Evolutionary conservation across 2,888 invertebrate genomes (phyloP), one percentile per base, ranked within the genome.

Genomic region (Melinopterus prodromus): DNA sequence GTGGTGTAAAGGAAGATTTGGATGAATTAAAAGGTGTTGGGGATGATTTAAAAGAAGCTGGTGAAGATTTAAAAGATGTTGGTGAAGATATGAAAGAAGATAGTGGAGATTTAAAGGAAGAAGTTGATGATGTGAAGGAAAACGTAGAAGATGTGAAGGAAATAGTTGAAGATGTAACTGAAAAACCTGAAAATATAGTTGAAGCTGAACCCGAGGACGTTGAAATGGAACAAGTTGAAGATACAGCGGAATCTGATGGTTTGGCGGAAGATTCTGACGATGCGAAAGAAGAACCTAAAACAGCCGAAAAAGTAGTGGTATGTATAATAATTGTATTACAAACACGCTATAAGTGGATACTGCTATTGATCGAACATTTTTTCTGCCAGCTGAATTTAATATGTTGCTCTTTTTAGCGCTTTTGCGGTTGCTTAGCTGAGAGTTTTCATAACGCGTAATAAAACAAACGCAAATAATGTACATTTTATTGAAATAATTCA

Each of bases 131-230:
- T 26, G 26, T 70, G n/a, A 6, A 70, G 70, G 70, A 70, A 12
- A 70, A 16, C 0, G 0, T 16, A 4, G 77, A 72, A 15, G 79
- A 77, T 69, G 26, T 70, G 12, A 69, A 70, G 16, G 69, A 15
- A 26, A 74, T 14, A 14, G 16, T 7, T 75, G 70, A 53, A 53
- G 85, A 76, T 6, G 53, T 78, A 79, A 85, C 84, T 84, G 87
- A 86, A 81, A 84, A 83, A 83, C 76, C 76, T 1, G 70, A 79
- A 79, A 85, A 84, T 84, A n/a, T n/a, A n/a, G n/a, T n/a, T n/a
- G 86, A 86, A 81, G 70, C 69, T 87, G 86, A 86, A 87, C 86
- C 88, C 88, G 88, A 86, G 86, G 85, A 86, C 85, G 85, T 82
- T 35, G 78, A 82, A 81, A 82, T 71, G 35, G 86, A 80, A 82